phyloP scores from a whole-genome alignment of 2,888 invertebrate genomes.

The Leptogaster cylindrica region DNA sequence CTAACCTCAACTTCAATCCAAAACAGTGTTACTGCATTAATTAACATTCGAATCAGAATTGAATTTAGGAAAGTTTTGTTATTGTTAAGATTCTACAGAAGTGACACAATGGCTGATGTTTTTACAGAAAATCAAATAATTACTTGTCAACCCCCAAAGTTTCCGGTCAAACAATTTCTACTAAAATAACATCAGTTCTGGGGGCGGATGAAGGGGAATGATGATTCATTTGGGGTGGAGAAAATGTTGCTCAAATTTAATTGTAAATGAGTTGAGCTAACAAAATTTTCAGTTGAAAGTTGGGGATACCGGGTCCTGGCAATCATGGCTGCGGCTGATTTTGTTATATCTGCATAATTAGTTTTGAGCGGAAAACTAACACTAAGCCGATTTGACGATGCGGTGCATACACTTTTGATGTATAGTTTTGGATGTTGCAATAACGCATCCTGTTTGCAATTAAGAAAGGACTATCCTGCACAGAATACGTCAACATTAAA shows the following conservation, averaged over 20 bases:
- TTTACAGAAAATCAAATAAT: slow-evolving; percentile 7
- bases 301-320: neutral
- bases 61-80: neutral
- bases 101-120: neutral
- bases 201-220: no score
- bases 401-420: neutral
- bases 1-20: no score
- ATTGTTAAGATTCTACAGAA: neutral
- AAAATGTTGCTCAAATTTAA: slow-evolving; percentile 9
- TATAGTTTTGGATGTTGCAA: neutral
- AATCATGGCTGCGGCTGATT: slow-evolving; percentile 1
- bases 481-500: neutral
- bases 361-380: neutral
- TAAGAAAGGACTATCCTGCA: neutral
- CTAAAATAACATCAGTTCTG: slow-evolving; percentile 3
- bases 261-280: slow-evolving; percentile 6
- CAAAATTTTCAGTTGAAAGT: neutral
- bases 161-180: neutral
- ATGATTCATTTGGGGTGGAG: neutral
- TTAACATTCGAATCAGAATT: neutral
- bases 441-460: neutral
- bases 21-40: no score
- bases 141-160: neutral
- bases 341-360: slow-evolving; percentile 6
- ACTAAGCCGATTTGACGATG: neutral